These are phyloP conservation scores for Tuta absoluta DNA, from an alignment of 2,888 invertebrate genomes.

Conservation along the genomic window DNA sequence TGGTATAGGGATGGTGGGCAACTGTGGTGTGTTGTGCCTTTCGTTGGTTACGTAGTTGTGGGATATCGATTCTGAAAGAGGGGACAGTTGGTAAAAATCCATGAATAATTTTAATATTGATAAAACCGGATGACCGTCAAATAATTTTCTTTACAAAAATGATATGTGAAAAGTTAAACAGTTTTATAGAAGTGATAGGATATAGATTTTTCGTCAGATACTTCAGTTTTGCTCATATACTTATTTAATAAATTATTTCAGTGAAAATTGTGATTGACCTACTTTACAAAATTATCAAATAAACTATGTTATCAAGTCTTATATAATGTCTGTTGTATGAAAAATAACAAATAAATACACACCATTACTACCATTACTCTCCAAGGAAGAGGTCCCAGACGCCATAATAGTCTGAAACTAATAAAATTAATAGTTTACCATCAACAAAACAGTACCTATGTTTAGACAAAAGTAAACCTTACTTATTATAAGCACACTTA, in stretches of 20 bases:
- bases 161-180: no score
- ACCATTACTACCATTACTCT: constrained; percentile 90
- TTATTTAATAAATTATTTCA: no score
- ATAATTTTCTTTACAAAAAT: neutral
- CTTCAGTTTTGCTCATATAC: no score
- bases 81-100: neutral
- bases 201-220: no score
- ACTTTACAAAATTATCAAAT: neutral
- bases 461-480: neutral
- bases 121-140: neutral
- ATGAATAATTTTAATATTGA: neutral
- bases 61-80: constrained; percentile 69
- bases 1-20: constrained; percentile 71
- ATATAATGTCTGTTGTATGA: neutral
- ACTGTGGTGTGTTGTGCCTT: constrained; percentile 62
- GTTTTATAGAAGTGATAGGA: no score
- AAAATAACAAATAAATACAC: constrained; percentile 48
- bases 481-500: neutral
- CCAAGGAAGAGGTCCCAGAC: constrained; percentile 89
- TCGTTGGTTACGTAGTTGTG: constrained; percentile 75
- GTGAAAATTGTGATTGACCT: neutral
- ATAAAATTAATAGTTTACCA: constrained; percentile 14
- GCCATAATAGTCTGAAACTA: constrained; percentile 83
- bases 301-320: neutral
- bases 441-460: neutral